phyloP scores from a whole-genome alignment of 1,140 invertebrate genomes.

The Stegodyphus mimosarum region DNA sequence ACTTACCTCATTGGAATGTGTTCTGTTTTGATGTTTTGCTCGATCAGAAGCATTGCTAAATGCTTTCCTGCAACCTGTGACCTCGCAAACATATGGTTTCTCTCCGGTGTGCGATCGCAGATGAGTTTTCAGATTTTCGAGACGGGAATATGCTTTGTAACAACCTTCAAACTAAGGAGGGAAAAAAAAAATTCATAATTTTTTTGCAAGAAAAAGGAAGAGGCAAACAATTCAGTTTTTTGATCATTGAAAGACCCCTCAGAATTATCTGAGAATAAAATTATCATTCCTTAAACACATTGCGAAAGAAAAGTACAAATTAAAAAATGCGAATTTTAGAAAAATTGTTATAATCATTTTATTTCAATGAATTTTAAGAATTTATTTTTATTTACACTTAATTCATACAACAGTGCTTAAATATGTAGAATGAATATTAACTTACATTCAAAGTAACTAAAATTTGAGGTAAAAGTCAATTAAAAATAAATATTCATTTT shows the following conservation, averaged over 20 bases:
- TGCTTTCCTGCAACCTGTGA: slow-evolving; percentile 94
- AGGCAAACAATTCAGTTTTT: background rate
- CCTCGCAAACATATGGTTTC: slow-evolving; percentile 98
- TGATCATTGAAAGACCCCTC: background rate
- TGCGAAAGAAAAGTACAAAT: background rate
- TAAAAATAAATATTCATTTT: too few species aligned
- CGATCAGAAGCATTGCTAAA: slow-evolving; percentile 99
- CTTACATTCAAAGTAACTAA: too few species aligned
- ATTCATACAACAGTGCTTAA: too few species aligned
- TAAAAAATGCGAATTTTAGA: background rate
- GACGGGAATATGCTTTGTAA: slow-evolving; percentile 90
- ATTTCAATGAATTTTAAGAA: too few species aligned
- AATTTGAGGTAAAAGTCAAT: too few species aligned
- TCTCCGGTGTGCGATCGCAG: slow-evolving; percentile 97
- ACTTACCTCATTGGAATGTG: slow-evolving; percentile 95
- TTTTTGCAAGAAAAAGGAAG: background rate
- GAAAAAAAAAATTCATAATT: background rate
- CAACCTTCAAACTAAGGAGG: slow-evolving; percentile 92
- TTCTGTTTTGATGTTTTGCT: slow-evolving; percentile 98
- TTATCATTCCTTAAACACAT: background rate
- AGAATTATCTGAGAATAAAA: background rate
- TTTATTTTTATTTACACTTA: too few species aligned
- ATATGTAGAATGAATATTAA: too few species aligned
- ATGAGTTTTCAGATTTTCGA: slow-evolving; percentile 98
- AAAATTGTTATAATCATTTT: too few species aligned